These are phyloP conservation scores for Toxotes jaculatrix DNA, from an alignment of 2,113 vertebrate species.

Conservation along the genomic window DNA sequence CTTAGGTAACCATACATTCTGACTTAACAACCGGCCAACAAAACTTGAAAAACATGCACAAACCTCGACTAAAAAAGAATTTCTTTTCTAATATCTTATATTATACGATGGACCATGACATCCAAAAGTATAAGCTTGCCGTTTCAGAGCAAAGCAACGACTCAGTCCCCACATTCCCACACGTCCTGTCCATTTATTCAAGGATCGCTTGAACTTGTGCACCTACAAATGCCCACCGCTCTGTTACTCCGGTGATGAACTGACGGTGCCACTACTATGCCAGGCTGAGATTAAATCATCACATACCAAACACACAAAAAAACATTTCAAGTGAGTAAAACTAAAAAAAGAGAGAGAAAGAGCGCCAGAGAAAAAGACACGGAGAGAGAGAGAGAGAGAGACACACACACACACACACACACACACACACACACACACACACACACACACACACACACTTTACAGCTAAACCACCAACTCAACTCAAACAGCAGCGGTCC, in stretches of 20 bases:
- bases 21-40: background rate
- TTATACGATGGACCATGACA: background rate
- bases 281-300: slow-evolving; percentile 3
- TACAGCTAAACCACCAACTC: background rate
- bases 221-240: slow-evolving; percentile 15
- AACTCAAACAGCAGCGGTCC: background rate
- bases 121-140: background rate
- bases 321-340: background rate
- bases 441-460: too few species aligned
- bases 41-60: slow-evolving; percentile 3
- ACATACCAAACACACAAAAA: background rate
- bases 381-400: too few species aligned
- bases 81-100: too few species aligned
- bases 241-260: slow-evolving; percentile 31
- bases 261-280: slow-evolving; percentile 10
- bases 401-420: too few species aligned
- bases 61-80: background rate
- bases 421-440: too few species aligned
- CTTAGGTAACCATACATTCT: background rate
- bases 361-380: too few species aligned
- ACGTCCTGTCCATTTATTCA: slow-evolving; percentile 32
- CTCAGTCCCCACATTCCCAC: slow-evolving; percentile 36
- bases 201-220: slow-evolving; percentile 38
- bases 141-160: slow-evolving; percentile 16
- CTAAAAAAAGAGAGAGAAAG: too few species aligned